phyloP scores from a whole-genome alignment of 1,140 invertebrate genomes.

The Drosophila lini region DNA sequence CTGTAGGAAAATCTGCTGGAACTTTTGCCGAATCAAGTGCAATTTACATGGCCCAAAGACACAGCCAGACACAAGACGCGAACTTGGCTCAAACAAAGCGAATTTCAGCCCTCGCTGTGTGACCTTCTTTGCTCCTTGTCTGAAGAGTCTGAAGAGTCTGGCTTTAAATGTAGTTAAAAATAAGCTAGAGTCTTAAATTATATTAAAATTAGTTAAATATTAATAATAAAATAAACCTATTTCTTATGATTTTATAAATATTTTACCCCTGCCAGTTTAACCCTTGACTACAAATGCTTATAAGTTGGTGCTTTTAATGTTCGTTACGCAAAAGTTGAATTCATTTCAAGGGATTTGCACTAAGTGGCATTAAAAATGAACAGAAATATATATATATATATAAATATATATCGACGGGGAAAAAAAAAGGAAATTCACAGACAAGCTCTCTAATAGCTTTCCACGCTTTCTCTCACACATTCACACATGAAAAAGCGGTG shows the following conservation, averaged over 20 bases:
- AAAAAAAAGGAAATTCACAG: slow-evolving; percentile 52
- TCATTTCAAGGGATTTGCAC: slow-evolving; percentile 69
- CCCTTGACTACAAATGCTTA: neutral
- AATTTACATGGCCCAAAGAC: slow-evolving; percentile 42
- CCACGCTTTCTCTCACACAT: slow-evolving; percentile 37
- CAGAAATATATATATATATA: slow-evolving; percentile 16
- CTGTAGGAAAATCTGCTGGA: neutral
- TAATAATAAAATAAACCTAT: neutral
- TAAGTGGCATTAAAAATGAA: slow-evolving; percentile 70
- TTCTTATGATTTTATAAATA: neutral
- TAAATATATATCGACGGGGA: neutral
- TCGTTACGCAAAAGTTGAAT: slow-evolving; percentile 50
- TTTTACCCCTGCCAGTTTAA: neutral
- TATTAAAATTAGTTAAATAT: neutral
- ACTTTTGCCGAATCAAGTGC: slow-evolving; percentile 22
- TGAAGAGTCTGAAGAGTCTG: neutral
- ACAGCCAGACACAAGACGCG: slow-evolving; percentile 9
- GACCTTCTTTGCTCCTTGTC: slow-evolving; percentile 13
- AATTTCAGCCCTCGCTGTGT: slow-evolving; percentile 1
- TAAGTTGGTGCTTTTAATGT: slow-evolving; percentile 15
- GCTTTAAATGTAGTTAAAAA: neutral
- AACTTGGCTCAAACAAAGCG: slow-evolving; percentile 23
- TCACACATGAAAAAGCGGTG: slow-evolving; percentile 12
- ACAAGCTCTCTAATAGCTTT: slow-evolving; percentile 79
- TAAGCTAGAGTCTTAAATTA: neutral